Evolutionary conservation across 2,888 invertebrate species (phyloP).

Genomic region (Yponomeuta cagnagella): DNA sequence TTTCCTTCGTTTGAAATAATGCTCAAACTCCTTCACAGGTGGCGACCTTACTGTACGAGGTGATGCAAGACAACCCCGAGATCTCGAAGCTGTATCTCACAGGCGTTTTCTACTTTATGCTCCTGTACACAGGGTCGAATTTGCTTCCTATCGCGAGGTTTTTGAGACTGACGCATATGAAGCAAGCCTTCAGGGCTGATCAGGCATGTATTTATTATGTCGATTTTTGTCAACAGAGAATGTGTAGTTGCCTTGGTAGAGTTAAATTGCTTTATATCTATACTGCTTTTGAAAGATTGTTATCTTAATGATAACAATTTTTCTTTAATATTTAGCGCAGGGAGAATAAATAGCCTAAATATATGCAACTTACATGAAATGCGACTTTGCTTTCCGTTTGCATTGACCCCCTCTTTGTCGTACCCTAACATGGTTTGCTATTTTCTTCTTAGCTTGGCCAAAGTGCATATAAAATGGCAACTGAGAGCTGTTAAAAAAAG

Average conservation of each 20-base stretch:
- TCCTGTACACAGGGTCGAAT: constrained; percentile 99
- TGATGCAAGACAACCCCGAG: constrained; percentile 97
- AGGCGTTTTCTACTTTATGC: constrained; percentile 98
- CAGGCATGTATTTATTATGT: constrained; percentile 77
- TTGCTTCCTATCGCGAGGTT: constrained; percentile 96
- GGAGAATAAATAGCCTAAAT: too few species aligned
- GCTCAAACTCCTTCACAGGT: constrained; percentile 64
- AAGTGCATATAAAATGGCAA: too few species aligned
- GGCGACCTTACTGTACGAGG: constrained; percentile 89
- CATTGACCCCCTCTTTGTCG: too few species aligned
- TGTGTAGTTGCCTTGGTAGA: background rate
- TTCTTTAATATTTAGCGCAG: too few species aligned
- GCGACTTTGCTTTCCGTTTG: too few species aligned
- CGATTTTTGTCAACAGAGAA: background rate
- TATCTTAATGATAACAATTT: too few species aligned
- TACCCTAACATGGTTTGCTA: too few species aligned
- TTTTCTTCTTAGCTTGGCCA: too few species aligned
- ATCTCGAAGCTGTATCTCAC: constrained; percentile 95
- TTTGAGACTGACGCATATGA: constrained; percentile 94
- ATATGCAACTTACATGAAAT: too few species aligned
- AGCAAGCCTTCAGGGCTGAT: constrained; percentile 95
- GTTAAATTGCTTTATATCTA: background rate
- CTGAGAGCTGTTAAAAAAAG: too few species aligned
- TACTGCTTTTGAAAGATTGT: too few species aligned
- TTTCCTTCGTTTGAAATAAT: too few species aligned